These are phyloP conservation scores for Trichoplax adhaerens DNA, from an alignment of 37 sponge, comb jelly and placozoan genomes.

Conservation along the genomic window DNA sequence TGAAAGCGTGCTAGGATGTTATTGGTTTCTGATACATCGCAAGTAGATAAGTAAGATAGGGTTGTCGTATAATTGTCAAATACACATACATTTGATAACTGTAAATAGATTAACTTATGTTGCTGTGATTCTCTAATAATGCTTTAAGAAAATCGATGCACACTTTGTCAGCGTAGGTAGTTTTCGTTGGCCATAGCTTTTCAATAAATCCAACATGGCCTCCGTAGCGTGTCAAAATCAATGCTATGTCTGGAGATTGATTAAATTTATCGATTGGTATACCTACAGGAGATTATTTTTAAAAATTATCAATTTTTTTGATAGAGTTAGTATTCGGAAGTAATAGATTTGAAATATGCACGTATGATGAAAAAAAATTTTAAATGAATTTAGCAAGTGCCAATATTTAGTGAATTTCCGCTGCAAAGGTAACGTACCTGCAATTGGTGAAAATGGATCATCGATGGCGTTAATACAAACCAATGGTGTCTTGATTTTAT, in stretches of 20 bases:
- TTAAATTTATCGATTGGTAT: slow-evolving; percentile 29
- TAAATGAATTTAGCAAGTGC: too few relatives aligned
- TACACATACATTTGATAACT: too few relatives aligned
- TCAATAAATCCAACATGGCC: slow-evolving; percentile 74
- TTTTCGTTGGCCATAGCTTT: slow-evolving; percentile 23
- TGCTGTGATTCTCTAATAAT: neutral
- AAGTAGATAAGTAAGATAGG: too few relatives aligned
- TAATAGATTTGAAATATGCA: too few relatives aligned
- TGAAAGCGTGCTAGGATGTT: too few relatives aligned
- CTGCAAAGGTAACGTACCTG: slow-evolving; percentile 13
- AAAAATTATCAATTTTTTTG: neutral
- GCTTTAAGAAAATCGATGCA: slow-evolving; percentile 30
- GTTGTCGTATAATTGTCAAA: too few relatives aligned
- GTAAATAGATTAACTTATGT: too few relatives aligned
- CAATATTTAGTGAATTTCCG: too few relatives aligned
- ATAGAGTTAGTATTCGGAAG: too few relatives aligned
- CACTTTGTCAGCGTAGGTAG: slow-evolving; percentile 38
- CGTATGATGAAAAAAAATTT: too few relatives aligned
- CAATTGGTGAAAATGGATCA: slow-evolving; percentile 50
- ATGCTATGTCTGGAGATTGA: slow-evolving; percentile 17
- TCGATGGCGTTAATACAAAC: slow-evolving; percentile 36
- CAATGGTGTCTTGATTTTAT: slow-evolving; percentile 26
- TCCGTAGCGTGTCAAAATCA: slow-evolving; percentile 36
- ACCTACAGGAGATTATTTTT: slow-evolving; percentile 8
- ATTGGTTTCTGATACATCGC: too few relatives aligned